A percentile compares a stretch with the other conserved stretches of the same genome.
phyloP scores from a whole-genome alignment of 2,797 vertebrate genomes.

The Paedocypris micromegethes region DNA sequence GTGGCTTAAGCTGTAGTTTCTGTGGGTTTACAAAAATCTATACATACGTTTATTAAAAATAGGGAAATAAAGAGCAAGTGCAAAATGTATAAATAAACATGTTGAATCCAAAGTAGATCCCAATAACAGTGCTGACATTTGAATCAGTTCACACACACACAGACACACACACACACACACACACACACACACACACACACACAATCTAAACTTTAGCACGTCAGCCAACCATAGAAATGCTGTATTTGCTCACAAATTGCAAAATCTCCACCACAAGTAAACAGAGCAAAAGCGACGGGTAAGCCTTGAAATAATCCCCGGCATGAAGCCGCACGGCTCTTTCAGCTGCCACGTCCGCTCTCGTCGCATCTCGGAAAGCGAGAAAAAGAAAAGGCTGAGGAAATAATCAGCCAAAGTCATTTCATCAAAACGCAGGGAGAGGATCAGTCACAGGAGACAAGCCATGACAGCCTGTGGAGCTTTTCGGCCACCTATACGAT shows the following conservation, averaged over 20 bases:
- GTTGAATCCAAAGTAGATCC: constrained; percentile 14
- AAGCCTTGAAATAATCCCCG: constrained; percentile 33
- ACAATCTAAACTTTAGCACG: not conserved
- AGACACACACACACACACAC: no score
- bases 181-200: no score
- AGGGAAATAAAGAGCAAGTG: no score
- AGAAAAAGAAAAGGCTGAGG: not conserved
- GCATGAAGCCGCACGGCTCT: constrained; percentile 14
- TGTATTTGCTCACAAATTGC: constrained; percentile 17
- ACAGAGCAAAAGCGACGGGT: constrained; percentile 9
- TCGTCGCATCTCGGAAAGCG: constrained; percentile 1
- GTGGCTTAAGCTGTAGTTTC: no score
- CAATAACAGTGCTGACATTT: constrained; percentile 34
- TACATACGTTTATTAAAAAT: no score
- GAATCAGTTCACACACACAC: constrained; percentile 22
- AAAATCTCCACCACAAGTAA: constrained; percentile 15
- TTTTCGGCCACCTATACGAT: constrained; percentile 21
- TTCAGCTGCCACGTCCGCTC: constrained; percentile 14
- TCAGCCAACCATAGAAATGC: constrained; percentile 12
- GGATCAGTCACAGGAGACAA: constrained; percentile 25
- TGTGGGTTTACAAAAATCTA: no score
- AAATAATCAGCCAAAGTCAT: constrained; percentile 30
- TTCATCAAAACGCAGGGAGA: constrained; percentile 9
- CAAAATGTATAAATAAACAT: constrained; percentile 18
- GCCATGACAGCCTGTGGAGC: constrained; percentile 25